These are phyloP conservation scores for Chiloscyllium plagiosum DNA, from an alignment of 2,113 vertebrate species.

Conservation along the genomic window DNA sequence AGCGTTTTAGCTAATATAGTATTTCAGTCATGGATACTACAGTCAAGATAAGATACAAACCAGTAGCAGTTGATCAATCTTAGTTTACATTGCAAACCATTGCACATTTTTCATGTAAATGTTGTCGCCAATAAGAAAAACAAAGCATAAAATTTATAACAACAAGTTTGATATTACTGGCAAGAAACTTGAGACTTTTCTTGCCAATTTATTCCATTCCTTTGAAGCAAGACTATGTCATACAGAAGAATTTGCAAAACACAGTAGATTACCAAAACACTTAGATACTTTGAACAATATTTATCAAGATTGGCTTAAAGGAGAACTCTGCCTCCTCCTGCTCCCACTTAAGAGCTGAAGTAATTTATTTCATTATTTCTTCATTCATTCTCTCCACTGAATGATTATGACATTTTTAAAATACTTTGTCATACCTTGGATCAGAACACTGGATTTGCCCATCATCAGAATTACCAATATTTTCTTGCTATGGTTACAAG, in stretches of 20 bases:
- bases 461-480: not conserved
- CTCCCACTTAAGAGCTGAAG: not conserved
- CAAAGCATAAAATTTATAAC: slow-evolving; percentile 17
- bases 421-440: not conserved
- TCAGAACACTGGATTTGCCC: not conserved
- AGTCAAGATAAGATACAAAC: not conserved
- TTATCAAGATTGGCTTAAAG: not conserved
- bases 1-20: not conserved
- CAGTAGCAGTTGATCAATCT: not conserved
- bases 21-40: not conserved
- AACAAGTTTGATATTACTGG: slow-evolving; percentile 14
- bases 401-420: not conserved
- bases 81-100: slow-evolving; percentile 4
- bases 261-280: not conserved
- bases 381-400: not conserved
- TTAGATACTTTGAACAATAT: slow-evolving; percentile 3
- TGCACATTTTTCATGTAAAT: slow-evolving; percentile 18
- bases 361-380: not conserved
- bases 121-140: slow-evolving; percentile 17
- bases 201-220: not conserved
- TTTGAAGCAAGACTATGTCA: not conserved
- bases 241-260: not conserved
- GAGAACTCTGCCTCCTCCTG: not conserved
- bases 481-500: not conserved
- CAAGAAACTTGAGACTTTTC: not conserved